Percentiles rank a stretch among this genome's conserved stretches.
Conservation (phyloP, 2,888 invertebrate species). For the Mechanitis messenoides region DNA sequence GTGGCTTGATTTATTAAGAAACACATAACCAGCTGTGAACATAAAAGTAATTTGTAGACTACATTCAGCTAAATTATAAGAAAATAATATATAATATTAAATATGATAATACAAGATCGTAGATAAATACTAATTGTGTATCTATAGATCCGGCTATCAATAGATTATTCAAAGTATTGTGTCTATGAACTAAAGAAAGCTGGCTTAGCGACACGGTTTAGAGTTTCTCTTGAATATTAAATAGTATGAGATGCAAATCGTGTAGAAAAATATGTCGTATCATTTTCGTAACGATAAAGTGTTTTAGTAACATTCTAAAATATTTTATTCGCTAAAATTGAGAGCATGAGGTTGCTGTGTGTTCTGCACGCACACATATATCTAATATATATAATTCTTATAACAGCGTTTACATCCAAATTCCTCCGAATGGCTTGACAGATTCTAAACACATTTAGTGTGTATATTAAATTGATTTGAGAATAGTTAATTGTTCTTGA, state of each 20-base stretch:
- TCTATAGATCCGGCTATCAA: background rate
- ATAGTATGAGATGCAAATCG: slow-evolving; percentile 25
- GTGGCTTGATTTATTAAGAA: slow-evolving; percentile 12
- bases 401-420: too few species aligned
- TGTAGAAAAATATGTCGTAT: slow-evolving; percentile 10
- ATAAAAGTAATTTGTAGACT: background rate
- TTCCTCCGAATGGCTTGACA: too few species aligned
- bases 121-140: too few species aligned
- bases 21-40: slow-evolving; percentile 5
- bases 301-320: background rate
- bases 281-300: slow-evolving; percentile 7
- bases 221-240: slow-evolving; percentile 27
- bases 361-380: too few species aligned
- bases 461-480: too few species aligned
- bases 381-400: too few species aligned
- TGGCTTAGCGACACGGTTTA: slow-evolving; percentile 16
- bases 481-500: too few species aligned
- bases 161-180: background rate
- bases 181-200: slow-evolving; percentile 16
- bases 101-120: too few species aligned
- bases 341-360: background rate
- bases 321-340: background rate
- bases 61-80: background rate
- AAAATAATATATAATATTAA: too few species aligned
- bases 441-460: too few species aligned